Conservation (phyloP, 2,888 invertebrate species). For the Aricia artaxerxes region DNA sequence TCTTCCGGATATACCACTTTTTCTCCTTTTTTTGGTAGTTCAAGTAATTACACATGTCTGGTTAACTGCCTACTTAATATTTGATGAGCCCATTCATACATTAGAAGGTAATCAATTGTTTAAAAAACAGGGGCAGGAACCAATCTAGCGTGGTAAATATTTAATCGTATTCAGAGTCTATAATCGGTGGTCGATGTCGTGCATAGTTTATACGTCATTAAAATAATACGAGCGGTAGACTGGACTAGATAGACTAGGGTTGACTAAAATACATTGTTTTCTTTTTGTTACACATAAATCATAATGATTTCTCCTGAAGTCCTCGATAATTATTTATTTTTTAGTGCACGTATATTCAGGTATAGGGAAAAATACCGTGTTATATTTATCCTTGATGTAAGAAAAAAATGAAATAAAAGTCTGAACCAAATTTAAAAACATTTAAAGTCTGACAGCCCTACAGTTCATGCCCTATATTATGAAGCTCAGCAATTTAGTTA, state of each 20-base stretch:
- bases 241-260: conserved; percentile 34
- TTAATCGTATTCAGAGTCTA: conserved; percentile 25
- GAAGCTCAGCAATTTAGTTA: conserved; percentile 51
- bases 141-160: conserved; percentile 26
- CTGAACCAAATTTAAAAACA: neutral
- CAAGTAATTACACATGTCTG: conserved; percentile 22
- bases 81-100: conserved; percentile 9
- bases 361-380: too few relatives aligned
- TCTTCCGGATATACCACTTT: neutral
- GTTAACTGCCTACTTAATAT: neutral
- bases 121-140: conserved; percentile 18
- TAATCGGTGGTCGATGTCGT: conserved; percentile 26
- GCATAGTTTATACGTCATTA: conserved; percentile 33
- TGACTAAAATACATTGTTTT: neutral
- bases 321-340: too few relatives aligned
- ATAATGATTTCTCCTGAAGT: too few relatives aligned
- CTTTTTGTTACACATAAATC: too few relatives aligned
- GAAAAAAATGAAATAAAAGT: neutral
- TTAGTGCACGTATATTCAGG: too few relatives aligned
- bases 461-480: neutral
- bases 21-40: conserved; percentile 1
- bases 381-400: too few relatives aligned
- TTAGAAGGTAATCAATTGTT: neutral
- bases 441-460: neutral
- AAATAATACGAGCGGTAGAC: conserved; percentile 35